These are phyloP conservation scores for Galeruca laticollis DNA, from an alignment of 2,888 invertebrate species.

Conservation along the genomic window DNA sequence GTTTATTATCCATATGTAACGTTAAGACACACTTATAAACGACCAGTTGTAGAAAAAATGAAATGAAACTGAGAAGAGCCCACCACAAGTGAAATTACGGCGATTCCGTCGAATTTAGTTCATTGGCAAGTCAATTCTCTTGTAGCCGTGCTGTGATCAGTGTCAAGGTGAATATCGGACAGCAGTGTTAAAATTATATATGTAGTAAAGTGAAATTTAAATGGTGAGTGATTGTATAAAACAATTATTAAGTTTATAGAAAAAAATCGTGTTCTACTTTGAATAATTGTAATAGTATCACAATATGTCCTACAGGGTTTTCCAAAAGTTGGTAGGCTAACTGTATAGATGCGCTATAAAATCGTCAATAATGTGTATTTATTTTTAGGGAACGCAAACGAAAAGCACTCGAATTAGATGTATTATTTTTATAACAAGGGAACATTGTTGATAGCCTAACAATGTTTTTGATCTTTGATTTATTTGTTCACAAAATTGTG, in stretches of 20 bases:
- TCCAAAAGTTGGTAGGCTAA: neutral
- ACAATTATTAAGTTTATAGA: slow-evolving; percentile 1
- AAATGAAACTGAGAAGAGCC: slow-evolving; percentile 38
- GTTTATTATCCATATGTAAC: neutral
- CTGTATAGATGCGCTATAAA: no score
- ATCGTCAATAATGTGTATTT: no score
- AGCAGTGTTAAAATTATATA: slow-evolving; percentile 11
- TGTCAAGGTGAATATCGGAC: slow-evolving; percentile 35
- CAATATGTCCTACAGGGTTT: neutral
- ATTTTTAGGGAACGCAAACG: no score
- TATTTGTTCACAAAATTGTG: no score
- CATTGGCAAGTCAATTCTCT: slow-evolving; percentile 15
- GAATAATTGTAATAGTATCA: neutral
- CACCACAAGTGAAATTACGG: slow-evolving; percentile 40
- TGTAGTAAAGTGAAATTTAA: slow-evolving; percentile 28
- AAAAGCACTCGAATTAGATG: no score
- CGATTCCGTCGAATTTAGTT: slow-evolving; percentile 34
- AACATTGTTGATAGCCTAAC: no score
- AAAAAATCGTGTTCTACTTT: neutral
- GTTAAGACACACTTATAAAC: neutral
- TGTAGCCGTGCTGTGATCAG: slow-evolving; percentile 25
- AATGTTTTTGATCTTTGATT: no score
- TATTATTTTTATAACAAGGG: no score
- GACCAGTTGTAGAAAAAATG: neutral
- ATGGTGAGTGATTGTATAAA: slow-evolving; percentile 27